Evolutionary conservation across 2,797 vertebrate genomes (phyloP).

Genomic region (Valencia hispanica): DNA sequence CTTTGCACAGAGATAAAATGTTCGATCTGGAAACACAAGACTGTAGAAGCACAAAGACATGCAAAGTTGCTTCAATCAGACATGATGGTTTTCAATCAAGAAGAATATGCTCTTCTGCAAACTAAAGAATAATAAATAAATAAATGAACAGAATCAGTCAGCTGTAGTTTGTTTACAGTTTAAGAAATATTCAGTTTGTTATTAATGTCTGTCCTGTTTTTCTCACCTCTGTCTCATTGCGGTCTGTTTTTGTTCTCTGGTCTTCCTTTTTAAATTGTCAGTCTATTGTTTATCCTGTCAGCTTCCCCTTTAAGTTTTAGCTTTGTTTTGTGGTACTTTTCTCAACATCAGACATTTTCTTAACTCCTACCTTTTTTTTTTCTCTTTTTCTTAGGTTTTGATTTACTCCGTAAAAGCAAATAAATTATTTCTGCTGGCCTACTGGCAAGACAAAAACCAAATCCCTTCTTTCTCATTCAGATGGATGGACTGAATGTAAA

Average conservation of each 20-base stretch:
- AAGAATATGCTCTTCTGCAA: not conserved
- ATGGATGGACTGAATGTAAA: not conserved
- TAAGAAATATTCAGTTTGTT: not conserved
- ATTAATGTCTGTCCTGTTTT: not conserved
- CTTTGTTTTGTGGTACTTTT: not conserved
- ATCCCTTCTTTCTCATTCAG: slow-evolving; percentile 3
- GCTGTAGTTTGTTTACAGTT: not conserved
- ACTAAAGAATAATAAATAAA: not conserved
- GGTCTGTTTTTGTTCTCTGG: not conserved
- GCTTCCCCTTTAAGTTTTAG: not conserved
- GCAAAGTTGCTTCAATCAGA: not conserved
- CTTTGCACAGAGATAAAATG: slow-evolving; percentile 93
- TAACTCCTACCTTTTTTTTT: not conserved
- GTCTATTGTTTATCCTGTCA: not conserved
- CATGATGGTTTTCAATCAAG: not conserved
- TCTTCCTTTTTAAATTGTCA: slow-evolving; percentile 6
- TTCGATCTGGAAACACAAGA: slow-evolving; percentile 94
- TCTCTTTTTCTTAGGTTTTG: not conserved
- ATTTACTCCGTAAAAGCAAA: not conserved
- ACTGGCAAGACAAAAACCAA: not conserved
- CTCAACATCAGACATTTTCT: not conserved
- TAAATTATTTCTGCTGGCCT: not conserved
- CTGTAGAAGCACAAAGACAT: slow-evolving; percentile 71
- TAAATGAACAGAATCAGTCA: not conserved
- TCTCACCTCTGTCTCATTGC: not conserved